phyloP scores from a whole-genome alignment of 2,888 invertebrate genomes.

The Erebia palarica region DNA sequence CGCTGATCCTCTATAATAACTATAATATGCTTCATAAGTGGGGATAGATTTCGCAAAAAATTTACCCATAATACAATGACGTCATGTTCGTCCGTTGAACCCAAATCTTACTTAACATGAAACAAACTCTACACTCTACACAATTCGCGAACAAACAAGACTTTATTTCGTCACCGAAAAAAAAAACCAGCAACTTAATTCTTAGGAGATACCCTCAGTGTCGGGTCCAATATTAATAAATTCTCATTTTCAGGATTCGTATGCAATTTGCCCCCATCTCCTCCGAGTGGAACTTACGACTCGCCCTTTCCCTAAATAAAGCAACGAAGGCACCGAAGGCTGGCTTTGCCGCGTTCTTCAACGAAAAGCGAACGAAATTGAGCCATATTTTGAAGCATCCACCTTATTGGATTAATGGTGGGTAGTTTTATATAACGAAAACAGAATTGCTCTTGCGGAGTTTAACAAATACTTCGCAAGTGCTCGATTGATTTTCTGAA shows the following conservation, averaged over 20 bases:
- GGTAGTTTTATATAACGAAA: slow-evolving; percentile 21
- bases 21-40: no score
- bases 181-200: slow-evolving; percentile 71
- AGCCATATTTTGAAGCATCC: slow-evolving; percentile 55
- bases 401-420: slow-evolving; percentile 50
- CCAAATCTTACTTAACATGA: no score
- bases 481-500: no score
- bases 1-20: background rate
- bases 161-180: slow-evolving; percentile 51
- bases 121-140: background rate
- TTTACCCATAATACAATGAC: background rate
- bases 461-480: background rate
- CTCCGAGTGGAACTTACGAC: slow-evolving; percentile 74
- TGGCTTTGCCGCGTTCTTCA: slow-evolving; percentile 55
- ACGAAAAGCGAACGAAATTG: slow-evolving; percentile 57
- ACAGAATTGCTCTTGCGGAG: background rate
- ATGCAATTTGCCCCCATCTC: slow-evolving; percentile 75
- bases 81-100: background rate
- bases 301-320: slow-evolving; percentile 71
- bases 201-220: slow-evolving; percentile 54
- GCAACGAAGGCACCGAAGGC: slow-evolving; percentile 49
- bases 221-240: slow-evolving; percentile 79
- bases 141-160: slow-evolving; percentile 29
- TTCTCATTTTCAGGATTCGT: slow-evolving; percentile 77
- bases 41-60: background rate